Conservation (phyloP, 2,113 vertebrate species). For the Thermophis baileyi region DNA sequence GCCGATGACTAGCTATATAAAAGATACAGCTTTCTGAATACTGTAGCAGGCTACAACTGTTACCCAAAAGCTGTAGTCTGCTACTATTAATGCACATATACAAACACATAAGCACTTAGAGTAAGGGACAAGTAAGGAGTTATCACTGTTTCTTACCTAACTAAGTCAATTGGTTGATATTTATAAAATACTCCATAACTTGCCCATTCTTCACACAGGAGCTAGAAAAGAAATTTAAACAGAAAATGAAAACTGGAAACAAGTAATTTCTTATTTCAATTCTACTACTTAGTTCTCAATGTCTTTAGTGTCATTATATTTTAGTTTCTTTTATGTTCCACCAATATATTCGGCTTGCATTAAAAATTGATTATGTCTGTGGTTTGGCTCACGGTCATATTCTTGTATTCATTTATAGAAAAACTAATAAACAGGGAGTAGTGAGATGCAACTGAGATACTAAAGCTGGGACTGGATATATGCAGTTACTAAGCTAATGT, state of each 20-base stretch:
- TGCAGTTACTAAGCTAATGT: neutral
- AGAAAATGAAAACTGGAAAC: neutral
- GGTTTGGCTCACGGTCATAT: conserved; percentile 11
- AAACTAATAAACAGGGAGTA: neutral
- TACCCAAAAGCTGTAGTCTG: neutral
- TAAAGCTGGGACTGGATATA: neutral
- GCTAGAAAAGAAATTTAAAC: conserved; percentile 67
- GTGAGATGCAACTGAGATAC: neutral
- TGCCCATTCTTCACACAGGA: conserved; percentile 93
- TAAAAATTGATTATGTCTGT: neutral
- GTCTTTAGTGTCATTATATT: fast-evolving
- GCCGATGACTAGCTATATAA: neutral
- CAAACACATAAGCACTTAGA: neutral
- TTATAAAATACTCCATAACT: conserved; percentile 95
- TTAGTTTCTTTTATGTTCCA: neutral
- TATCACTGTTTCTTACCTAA: conserved; percentile 76
- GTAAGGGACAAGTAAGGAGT: fast-evolving
- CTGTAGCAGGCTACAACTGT: neutral
- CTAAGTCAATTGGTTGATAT: conserved; percentile 91
- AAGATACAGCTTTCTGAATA: neutral
- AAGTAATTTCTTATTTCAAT: fast-evolving
- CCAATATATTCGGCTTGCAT: neutral
- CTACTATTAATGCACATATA: neutral
- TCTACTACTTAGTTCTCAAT: fast-evolving
- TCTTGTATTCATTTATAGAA: neutral